Evolutionary conservation across 1,140 invertebrate genomes (phyloP).

Genomic region (Pollicipes pollicipes): DNA sequence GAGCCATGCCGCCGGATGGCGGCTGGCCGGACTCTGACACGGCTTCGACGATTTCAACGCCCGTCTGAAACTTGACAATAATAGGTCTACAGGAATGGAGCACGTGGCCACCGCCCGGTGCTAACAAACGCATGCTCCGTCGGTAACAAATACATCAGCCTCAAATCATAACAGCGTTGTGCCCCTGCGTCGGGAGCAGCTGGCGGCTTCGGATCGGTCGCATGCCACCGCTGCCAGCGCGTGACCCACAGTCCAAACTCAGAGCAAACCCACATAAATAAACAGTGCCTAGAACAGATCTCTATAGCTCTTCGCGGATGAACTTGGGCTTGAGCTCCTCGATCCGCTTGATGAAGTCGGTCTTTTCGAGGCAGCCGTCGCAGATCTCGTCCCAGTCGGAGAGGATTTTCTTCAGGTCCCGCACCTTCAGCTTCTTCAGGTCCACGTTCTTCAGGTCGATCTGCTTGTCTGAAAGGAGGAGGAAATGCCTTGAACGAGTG

Average conservation of each 20-base stretch:
- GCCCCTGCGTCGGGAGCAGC: too few species aligned
- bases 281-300: not conserved
- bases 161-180: not conserved
- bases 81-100: too few species aligned
- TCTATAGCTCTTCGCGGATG: constrained; percentile 38
- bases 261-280: not conserved
- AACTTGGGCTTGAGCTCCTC: constrained; percentile 92
- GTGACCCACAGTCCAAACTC: not conserved
- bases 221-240: too few species aligned
- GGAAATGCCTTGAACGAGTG: too few species aligned
- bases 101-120: too few species aligned
- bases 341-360: constrained; percentile 89
- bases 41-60: too few species aligned
- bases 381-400: constrained; percentile 94
- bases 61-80: too few species aligned
- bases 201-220: too few species aligned
- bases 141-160: not conserved
- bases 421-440: constrained; percentile 91
- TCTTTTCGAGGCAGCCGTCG: constrained; percentile 96
- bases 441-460: constrained; percentile 92
- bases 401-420: constrained; percentile 93
- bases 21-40: too few species aligned
- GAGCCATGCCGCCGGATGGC: not conserved
- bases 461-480: constrained; percentile 78
- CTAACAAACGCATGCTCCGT: too few species aligned